Evolutionary conservation across 1,140 invertebrate genomes (phyloP).

Genomic region (Drosophila sucinea): DNA sequence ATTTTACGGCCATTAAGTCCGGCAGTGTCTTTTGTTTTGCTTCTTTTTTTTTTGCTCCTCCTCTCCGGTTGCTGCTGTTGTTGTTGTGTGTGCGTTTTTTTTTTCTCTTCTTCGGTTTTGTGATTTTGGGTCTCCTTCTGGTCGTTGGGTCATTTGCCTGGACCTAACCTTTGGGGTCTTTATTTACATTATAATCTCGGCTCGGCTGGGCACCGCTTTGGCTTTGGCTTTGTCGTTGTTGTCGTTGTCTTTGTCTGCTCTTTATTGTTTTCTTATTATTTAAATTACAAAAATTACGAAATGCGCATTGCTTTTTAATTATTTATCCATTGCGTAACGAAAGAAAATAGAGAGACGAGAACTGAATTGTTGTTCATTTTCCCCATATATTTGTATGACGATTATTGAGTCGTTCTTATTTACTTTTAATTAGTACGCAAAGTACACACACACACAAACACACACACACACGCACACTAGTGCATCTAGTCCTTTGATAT

Average conservation of each 20-base stretch:
- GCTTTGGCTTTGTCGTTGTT: not conserved
- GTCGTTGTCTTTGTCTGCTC: slow-evolving; percentile 17
- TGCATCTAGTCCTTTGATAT: not conserved
- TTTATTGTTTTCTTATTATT: slow-evolving; percentile 71
- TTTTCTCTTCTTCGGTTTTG: slow-evolving; percentile 9
- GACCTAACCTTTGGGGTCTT: slow-evolving; percentile 41
- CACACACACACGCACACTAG: not conserved
- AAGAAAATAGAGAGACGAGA: not conserved
- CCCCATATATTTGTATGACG: not conserved
- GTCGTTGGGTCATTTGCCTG: slow-evolving; percentile 6
- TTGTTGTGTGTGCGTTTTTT: not conserved
- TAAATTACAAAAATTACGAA: slow-evolving; percentile 64
- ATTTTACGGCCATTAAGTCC: slow-evolving; percentile 77
- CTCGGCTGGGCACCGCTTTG: slow-evolving; percentile 26
- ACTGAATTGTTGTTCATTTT: not conserved
- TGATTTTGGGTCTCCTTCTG: slow-evolving; percentile 14
- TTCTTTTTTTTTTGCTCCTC: not conserved
- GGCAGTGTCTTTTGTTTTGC: slow-evolving; percentile 56
- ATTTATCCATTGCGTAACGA: slow-evolving; percentile 52
- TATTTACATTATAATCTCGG: slow-evolving; percentile 71
- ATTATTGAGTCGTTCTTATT: slow-evolving; percentile 36
- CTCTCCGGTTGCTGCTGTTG: no score
- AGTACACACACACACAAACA: not conserved
- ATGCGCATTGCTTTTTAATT: slow-evolving; percentile 57
- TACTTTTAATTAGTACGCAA: slow-evolving; percentile 62